Base-by-base conservation (phyloP, 2,797 vertebrate species). In the Sebastes itinus region DNA sequence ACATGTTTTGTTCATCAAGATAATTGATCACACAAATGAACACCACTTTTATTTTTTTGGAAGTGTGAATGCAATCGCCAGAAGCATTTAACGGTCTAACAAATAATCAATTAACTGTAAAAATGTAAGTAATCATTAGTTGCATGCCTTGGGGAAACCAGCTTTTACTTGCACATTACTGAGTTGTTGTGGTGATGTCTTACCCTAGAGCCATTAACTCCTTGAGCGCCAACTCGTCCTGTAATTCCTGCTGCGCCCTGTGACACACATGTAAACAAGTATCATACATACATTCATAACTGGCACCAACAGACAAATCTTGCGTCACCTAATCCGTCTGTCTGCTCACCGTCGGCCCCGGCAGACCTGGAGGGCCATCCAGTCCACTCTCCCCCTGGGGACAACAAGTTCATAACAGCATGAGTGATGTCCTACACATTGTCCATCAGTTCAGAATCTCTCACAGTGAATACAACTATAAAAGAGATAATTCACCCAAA, bases 151-250 rank as follows among this genome's bases (percentile, higher is more conserved):
- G 0, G 42, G 16, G 42, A 33, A 75, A 64, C 5, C 59, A 38
- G 3, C 4, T 77, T 60, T 11, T 23, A 58, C 23, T 62, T 54
- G 3, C 18, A 32, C 2, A 7, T 23, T 42, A 28, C 7, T 14
- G 2, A 49, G 2, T 32, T 0, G 16, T 35, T 59, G 8, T 60
- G 7, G 9, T 5, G 11, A 16, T 20, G 27, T 76, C 95, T 87
- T 86, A 98, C 97, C 96, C 96, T 95, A 4, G 97, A 97, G 74
- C 97, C 97, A 7, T 97, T 97, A 70, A 90, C 76, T 14, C 97
- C 97, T 83, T 88, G 96, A 66, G 84, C 89, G 0, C 97, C 97
- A 0, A 95, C 74, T 0, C 46, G 8, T 23, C 97, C 97, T 0
- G 95, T 96, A 25, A 90, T 75, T 52, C 97, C 97, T 0, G 92